phyloP scores from a whole-genome alignment of 2,888 invertebrate species.

The Brachyptera risi region DNA sequence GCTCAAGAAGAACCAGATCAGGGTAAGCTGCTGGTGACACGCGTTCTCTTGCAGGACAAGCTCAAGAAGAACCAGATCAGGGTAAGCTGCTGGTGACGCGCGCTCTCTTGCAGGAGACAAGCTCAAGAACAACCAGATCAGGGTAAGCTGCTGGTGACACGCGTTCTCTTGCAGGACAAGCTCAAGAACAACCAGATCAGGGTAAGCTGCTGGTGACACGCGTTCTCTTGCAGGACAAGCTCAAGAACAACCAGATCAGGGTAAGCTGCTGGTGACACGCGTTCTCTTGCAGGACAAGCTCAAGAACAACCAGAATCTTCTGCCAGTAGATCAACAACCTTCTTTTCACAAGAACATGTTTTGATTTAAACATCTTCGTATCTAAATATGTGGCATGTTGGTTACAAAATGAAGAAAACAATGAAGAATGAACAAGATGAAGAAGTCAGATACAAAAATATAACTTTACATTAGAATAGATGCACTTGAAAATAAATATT shows the following conservation, averaged over 20 bases:
- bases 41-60: slow-evolving; percentile 85
- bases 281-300: no score
- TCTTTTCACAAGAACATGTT: no score
- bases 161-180: slow-evolving; percentile 82
- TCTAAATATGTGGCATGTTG: no score
- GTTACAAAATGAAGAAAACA: no score
- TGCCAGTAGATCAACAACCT: no score
- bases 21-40: slow-evolving; percentile 47
- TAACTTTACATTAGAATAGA: no score
- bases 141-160: slow-evolving; percentile 44
- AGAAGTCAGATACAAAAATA: no score
- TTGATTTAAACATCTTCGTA: no score
- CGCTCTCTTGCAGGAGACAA: slow-evolving; percentile 84
- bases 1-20: slow-evolving; percentile 69
- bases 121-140: slow-evolving; percentile 69
- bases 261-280: slow-evolving; percentile 43
- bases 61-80: slow-evolving; percentile 70
- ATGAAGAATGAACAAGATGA: no score
- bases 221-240: slow-evolving; percentile 83
- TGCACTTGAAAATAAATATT: no score
- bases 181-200: slow-evolving; percentile 70
- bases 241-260: slow-evolving; percentile 69
- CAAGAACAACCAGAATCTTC: no score
- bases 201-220: slow-evolving; percentile 46
- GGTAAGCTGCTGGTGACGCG: slow-evolving; percentile 43